phyloP scores from a whole-genome alignment of 2,113 vertebrate genomes.

The Caranx ignobilis region DNA sequence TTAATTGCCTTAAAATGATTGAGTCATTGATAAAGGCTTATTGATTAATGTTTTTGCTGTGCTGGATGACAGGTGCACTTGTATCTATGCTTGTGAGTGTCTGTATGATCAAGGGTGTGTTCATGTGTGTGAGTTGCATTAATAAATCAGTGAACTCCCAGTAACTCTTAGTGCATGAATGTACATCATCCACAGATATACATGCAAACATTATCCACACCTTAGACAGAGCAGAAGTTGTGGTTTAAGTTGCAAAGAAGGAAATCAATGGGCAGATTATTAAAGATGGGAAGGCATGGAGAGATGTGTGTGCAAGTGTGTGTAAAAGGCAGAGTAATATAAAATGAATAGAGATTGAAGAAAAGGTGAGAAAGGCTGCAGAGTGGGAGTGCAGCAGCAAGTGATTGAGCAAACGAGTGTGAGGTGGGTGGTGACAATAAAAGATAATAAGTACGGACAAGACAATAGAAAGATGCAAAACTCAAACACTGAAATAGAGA shows the following conservation, averaged over 20 bases:
- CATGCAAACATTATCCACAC: neutral
- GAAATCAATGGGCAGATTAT: conserved; percentile 16
- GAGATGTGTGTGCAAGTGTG: neutral
- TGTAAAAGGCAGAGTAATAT: conserved; percentile 21
- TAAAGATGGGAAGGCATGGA: neutral
- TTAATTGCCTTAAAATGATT: conserved; percentile 7
- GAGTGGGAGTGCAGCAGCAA: neutral
- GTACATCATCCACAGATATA: neutral
- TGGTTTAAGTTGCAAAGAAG: neutral
- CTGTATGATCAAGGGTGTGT: neutral
- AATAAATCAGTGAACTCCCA: neutral
- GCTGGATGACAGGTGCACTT: neutral
- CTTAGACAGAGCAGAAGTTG: neutral
- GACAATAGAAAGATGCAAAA: neutral
- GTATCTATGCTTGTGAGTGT: neutral
- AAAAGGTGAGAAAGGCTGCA: conserved; percentile 18
- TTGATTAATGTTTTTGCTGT: conserved; percentile 6
- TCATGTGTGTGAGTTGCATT: conserved; percentile 9
- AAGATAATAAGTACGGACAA: neutral
- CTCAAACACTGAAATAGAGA: conserved; percentile 17
- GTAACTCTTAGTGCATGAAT: neutral
- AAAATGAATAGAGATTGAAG: neutral
- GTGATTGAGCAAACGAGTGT: conserved; percentile 4
- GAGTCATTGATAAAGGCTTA: conserved; percentile 21
- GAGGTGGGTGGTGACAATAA: conserved; percentile 8